phyloP scores from a whole-genome alignment of 2,113 vertebrate genomes.

The Bubo blakistoni region DNA sequence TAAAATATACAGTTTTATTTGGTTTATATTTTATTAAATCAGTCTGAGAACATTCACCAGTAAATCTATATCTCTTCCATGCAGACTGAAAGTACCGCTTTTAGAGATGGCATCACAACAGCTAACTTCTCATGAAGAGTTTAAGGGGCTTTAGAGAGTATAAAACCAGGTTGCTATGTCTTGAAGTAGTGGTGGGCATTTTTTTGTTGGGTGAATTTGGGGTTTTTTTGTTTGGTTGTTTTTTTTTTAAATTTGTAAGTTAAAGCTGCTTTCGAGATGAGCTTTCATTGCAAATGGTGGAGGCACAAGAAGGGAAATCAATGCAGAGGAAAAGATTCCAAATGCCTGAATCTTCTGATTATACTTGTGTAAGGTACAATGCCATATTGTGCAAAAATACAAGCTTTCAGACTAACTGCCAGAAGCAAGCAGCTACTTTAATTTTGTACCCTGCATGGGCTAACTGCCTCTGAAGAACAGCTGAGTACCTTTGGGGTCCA shows the following conservation, averaged over 20 bases:
- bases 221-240: fast-evolving
- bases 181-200: background rate
- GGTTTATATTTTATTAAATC: background rate
- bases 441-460: fast-evolving
- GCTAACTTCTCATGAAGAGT: background rate
- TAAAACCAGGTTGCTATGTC: background rate
- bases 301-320: fast-evolving
- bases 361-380: background rate
- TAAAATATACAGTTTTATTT: background rate
- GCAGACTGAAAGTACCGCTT: background rate
- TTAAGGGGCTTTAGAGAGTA: background rate
- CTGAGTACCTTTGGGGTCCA: background rate
- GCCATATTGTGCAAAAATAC: background rate
- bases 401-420: background rate
- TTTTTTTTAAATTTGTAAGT: background rate
- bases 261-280: background rate
- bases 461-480: background rate
- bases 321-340: background rate
- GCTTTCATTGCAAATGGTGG: background rate
- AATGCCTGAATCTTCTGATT: background rate
- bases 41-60: background rate
- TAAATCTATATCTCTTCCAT: background rate
- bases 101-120: background rate
- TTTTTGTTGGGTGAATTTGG: background rate
- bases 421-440: background rate